These are phyloP conservation scores for Lacanobia oleracea DNA, from an alignment of 2,888 invertebrate genomes.

Conservation along the genomic window DNA sequence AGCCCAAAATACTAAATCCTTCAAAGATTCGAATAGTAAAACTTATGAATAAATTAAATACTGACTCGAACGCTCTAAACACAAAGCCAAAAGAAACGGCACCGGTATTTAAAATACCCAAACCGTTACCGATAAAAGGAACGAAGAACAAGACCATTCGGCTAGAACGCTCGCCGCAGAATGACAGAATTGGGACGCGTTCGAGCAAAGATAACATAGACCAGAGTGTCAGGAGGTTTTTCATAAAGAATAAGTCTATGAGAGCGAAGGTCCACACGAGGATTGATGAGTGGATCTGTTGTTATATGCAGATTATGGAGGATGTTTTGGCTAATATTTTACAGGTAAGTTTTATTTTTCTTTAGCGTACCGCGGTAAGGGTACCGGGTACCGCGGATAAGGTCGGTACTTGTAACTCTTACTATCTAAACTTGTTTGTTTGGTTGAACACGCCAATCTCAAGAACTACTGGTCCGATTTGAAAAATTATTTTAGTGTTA, in stretches of 20 bases:
- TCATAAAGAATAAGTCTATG: slow-evolving; percentile 63
- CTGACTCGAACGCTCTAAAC: background rate
- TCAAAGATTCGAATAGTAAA: slow-evolving; percentile 29
- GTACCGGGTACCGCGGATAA: too few relatives aligned
- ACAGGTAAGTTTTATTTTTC: slow-evolving; percentile 64
- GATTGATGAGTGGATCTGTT: slow-evolving; percentile 77
- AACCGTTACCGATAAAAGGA: slow-evolving; percentile 27
- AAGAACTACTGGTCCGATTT: too few relatives aligned
- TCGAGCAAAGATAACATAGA: slow-evolving; percentile 42
- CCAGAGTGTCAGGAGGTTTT: slow-evolving; percentile 63
- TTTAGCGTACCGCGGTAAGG: too few relatives aligned
- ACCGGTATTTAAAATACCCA: slow-evolving; percentile 50
- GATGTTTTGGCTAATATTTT: slow-evolving; percentile 71
- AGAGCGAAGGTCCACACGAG: slow-evolving; percentile 66
- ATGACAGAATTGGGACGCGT: slow-evolving; percentile 24
- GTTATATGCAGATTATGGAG: slow-evolving; percentile 79
- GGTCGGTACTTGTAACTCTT: too few relatives aligned
- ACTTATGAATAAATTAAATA: slow-evolving; percentile 15
- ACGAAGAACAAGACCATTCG: slow-evolving; percentile 18
- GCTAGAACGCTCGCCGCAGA: background rate
- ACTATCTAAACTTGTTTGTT: too few relatives aligned
- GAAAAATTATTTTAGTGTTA: too few relatives aligned
- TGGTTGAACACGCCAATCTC: too few relatives aligned
- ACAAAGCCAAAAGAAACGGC: slow-evolving; percentile 1
- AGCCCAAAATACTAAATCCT: slow-evolving; percentile 7